A percentile compares a stretch with the other conserved stretches of the same genome.
These are phyloP conservation scores for Entelurus aequoreus DNA, from an alignment of 2,113 vertebrate genomes.

Conservation along the genomic window DNA sequence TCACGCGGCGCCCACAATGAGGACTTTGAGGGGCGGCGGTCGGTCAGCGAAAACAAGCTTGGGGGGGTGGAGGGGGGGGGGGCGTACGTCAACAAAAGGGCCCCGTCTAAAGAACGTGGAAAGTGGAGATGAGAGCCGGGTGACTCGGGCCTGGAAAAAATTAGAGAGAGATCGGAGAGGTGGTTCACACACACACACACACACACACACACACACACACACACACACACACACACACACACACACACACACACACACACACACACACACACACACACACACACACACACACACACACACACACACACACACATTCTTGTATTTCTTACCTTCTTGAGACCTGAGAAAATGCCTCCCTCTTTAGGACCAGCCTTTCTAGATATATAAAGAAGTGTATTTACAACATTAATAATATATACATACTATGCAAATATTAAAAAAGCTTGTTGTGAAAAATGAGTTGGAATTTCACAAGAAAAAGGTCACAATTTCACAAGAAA, in stretches of 20 bases:
- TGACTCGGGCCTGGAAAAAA: constrained; percentile 74
- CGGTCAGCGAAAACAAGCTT: constrained; percentile 50
- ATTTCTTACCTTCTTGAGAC: too few relatives aligned
- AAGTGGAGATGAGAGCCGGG: constrained; percentile 67
- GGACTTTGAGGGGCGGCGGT: constrained; percentile 67
- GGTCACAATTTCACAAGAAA: too few relatives aligned
- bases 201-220: constrained; percentile 25
- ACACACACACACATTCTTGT: too few relatives aligned
- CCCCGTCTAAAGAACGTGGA: constrained; percentile 55
- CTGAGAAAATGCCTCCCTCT: too few relatives aligned
- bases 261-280: too few relatives aligned
- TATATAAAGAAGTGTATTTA: too few relatives aligned
- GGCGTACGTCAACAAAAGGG: constrained; percentile 54
- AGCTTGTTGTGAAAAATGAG: too few relatives aligned
- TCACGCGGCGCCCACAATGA: constrained; percentile 74
- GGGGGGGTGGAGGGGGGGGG: not conserved
- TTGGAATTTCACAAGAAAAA: too few relatives aligned
- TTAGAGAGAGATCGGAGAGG: constrained; percentile 45
- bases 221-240: constrained; percentile 21
- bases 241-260: constrained; percentile 12
- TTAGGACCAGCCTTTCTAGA: too few relatives aligned
- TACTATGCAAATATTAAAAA: too few relatives aligned
- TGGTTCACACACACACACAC: not conserved
- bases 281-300: too few relatives aligned
- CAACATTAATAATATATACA: too few relatives aligned